phyloP scores from a whole-genome alignment of 2,797 vertebrate species.

The Lophius americanus region DNA sequence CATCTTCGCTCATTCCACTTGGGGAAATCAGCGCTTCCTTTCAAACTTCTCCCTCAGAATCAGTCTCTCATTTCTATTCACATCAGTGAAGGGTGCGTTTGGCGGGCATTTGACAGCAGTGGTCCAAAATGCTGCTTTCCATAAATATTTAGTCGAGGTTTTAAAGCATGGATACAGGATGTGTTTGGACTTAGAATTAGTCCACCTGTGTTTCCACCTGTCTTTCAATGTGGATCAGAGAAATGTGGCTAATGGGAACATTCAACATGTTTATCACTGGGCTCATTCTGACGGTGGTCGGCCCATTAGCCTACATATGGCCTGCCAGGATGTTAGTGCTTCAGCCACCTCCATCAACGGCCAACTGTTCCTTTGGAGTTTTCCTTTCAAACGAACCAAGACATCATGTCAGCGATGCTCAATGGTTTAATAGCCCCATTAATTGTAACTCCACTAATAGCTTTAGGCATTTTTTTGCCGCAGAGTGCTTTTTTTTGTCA shows the following conservation, averaged over 20 bases:
- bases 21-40: background rate
- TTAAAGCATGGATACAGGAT: constrained; percentile 4
- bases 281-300: constrained; percentile 33
- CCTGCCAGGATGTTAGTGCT: constrained; percentile 21
- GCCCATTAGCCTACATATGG: constrained; percentile 52
- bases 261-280: constrained; percentile 29
- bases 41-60: constrained; percentile 9
- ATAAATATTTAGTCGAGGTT: constrained; percentile 32
- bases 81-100: constrained; percentile 14
- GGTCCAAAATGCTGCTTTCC: constrained; percentile 26
- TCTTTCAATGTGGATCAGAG: constrained; percentile 14
- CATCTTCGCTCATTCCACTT: background rate
- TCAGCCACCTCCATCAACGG: constrained; percentile 36
- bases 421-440: constrained; percentile 17
- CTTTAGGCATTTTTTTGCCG: background rate
- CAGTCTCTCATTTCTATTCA: constrained; percentile 39
- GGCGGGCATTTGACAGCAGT: constrained; percentile 29
- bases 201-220: constrained; percentile 27
- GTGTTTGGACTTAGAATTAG: constrained; percentile 26
- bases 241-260: constrained; percentile 24
- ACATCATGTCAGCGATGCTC: constrained; percentile 12
- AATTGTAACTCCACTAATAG: constrained; percentile 17
- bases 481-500: too few species aligned
- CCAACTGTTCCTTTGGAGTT: constrained; percentile 41
- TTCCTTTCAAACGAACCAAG: constrained; percentile 37